Percentiles rank a stretch among this genome's conserved stretches.
Conservation (phyloP, 2,797 vertebrate genomes). For the Molossus molossus region DNA sequence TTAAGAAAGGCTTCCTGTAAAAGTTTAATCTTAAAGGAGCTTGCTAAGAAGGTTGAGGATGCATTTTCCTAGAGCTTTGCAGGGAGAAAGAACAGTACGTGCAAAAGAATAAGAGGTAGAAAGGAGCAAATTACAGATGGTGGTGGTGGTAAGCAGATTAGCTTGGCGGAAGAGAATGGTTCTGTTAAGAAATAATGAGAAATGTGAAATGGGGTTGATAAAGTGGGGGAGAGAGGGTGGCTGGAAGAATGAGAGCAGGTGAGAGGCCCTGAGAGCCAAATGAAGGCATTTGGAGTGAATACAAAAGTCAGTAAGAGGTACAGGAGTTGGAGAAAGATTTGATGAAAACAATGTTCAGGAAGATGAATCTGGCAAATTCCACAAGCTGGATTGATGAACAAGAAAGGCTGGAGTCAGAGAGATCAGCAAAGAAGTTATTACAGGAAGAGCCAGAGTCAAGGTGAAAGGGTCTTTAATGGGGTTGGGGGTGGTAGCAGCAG, state of each 20-base stretch:
- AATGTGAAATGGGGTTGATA: conserved; percentile 79
- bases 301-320: conserved; percentile 83
- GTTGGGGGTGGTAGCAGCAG: neutral
- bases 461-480: conserved; percentile 46
- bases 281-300: conserved; percentile 83
- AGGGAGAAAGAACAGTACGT: conserved; percentile 75
- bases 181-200: conserved; percentile 82
- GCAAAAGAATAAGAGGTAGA: conserved; percentile 79
- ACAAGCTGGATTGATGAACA: conserved; percentile 66
- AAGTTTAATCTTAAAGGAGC: conserved; percentile 72
- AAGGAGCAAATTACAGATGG: conserved; percentile 74
- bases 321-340: conserved; percentile 78
- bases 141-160: conserved; percentile 82
- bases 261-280: conserved; percentile 80
- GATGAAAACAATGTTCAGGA: conserved; percentile 76
- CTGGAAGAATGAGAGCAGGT: conserved; percentile 80
- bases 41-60: conserved; percentile 77
- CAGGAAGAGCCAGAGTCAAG: neutral
- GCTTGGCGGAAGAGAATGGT: conserved; percentile 70
- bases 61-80: conserved; percentile 75
- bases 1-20: conserved; percentile 79
- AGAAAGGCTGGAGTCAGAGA: conserved; percentile 69
- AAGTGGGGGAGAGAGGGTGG: conserved; percentile 68
- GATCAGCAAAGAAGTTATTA: conserved; percentile 60
- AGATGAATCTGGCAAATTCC: conserved; percentile 82